A percentile compares a stretch with the other conserved stretches of the same genome.
These are phyloP conservation scores for Drosophila melanocephala DNA, from an alignment of 2,888 invertebrate genomes.

Conservation along the genomic window DNA sequence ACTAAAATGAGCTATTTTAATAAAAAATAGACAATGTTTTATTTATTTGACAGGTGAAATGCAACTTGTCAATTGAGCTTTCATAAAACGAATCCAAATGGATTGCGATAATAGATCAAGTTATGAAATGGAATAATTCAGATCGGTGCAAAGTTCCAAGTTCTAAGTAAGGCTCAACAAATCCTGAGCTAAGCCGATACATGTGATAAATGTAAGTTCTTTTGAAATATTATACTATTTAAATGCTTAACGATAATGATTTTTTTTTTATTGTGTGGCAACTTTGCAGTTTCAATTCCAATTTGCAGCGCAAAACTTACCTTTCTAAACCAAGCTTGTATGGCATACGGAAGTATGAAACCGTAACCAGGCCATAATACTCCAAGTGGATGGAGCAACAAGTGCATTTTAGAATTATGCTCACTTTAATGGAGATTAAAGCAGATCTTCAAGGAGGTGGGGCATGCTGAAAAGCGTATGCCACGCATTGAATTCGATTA, in stretches of 20 bases:
- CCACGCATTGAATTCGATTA: conserved; percentile 70
- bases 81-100: neutral
- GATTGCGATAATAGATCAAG: neutral
- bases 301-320: neutral
- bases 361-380: conserved; percentile 30
- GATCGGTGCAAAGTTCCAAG: neutral
- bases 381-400: conserved; percentile 48
- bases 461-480: conserved; percentile 20
- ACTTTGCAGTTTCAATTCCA: neutral
- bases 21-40: neutral
- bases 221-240: neutral
- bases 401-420: conserved; percentile 69
- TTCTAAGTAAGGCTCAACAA: neutral
- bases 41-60: neutral
- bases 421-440: conserved; percentile 70
- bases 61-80: neutral
- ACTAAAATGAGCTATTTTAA: too few species aligned
- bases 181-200: neutral
- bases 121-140: neutral
- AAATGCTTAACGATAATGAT: neutral
- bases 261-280: neutral
- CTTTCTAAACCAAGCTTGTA: conserved; percentile 3
- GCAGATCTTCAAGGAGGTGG: conserved; percentile 21
- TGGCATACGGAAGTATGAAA: conserved; percentile 57
- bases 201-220: neutral